Evolutionary conservation across 2,113 vertebrate species (phyloP).

Genomic region (Lepus timidus): DNA sequence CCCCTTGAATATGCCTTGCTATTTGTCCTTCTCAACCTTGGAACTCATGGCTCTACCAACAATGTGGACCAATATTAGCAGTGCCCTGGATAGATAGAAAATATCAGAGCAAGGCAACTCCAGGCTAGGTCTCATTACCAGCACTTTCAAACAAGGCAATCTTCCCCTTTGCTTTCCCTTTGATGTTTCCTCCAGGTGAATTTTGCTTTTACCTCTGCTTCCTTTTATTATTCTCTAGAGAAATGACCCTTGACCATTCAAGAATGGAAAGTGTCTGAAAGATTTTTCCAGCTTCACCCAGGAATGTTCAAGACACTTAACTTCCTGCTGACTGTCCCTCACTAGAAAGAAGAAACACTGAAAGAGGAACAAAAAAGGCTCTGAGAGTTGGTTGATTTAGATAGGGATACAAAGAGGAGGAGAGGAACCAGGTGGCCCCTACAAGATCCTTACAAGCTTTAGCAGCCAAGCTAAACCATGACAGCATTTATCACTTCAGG

Average conservation of each 20-base stretch:
- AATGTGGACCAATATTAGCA: neutral
- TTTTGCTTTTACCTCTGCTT: neutral
- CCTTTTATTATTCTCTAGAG: neutral
- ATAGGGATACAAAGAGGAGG: neutral
- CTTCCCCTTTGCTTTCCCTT: neutral
- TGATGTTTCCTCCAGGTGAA: neutral
- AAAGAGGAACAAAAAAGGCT: neutral
- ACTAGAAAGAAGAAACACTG: neutral
- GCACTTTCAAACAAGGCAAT: neutral
- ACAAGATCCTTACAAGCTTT: neutral
- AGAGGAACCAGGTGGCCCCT: neutral
- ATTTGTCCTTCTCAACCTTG: neutral
- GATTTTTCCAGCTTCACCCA: neutral
- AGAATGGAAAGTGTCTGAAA: neutral
- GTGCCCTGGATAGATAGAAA: neutral
- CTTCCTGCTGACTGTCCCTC: neutral
- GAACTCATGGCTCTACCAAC: neutral
- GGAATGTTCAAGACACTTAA: neutral
- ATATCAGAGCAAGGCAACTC: neutral
- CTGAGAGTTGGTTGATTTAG: neutral
- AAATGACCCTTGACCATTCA: neutral
- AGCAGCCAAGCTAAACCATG: neutral
- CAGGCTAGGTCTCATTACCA: neutral
- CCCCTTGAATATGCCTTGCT: neutral
- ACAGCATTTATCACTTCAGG: neutral